Evolutionary conservation across 2,113 vertebrate genomes (phyloP), one percentile per base, ranked within the genome.

Genomic region (Excalfactoria chinensis): DNA sequence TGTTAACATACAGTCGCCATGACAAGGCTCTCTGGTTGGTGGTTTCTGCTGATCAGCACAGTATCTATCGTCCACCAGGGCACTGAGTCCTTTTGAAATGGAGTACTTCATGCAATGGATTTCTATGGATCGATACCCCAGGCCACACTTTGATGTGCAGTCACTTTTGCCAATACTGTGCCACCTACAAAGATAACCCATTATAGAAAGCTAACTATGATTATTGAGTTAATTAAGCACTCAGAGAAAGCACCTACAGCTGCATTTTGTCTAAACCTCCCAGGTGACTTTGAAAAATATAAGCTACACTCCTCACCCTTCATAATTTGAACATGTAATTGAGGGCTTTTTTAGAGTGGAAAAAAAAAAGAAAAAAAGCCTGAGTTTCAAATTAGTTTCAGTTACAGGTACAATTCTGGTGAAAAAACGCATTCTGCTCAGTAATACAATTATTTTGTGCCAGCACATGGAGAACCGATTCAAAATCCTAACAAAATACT

Each of bases 31-130:
- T 87, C 99, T 97, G 59, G 74, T 88, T 28, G 98, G 97, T 71
- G 99, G 99, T 87, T 99, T 99, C 55, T 91, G 76, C 7, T 98
- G 97, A 59, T 98, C 97, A 40, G 95, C 89, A 46, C 99, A 99
- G 90, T 97, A 95, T 30, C 94, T 96, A 85, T 98, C 96, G 70
- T 98, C 98, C 69, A 98, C 96, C 44, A 97, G 97, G 44, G 98
- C 97, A 55, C 97, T 98, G 80, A 97, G 96, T 41, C 98, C 97
- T 96, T 98, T 98, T 19, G 93, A 86, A 93, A 95, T 30, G 40
- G 97, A 98, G 95, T 99, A 99, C 94, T 98, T 98, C 97, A 99
- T 98, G 83, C 99, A 99, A 79, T 96, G 98, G 67, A 99, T 93
- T 13, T 99, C 99, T 90, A 99, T 12, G 51, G 98, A 98, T 71